Conservation (phyloP, 2,888 invertebrate species). For the Synergus gifuensis region DNA sequence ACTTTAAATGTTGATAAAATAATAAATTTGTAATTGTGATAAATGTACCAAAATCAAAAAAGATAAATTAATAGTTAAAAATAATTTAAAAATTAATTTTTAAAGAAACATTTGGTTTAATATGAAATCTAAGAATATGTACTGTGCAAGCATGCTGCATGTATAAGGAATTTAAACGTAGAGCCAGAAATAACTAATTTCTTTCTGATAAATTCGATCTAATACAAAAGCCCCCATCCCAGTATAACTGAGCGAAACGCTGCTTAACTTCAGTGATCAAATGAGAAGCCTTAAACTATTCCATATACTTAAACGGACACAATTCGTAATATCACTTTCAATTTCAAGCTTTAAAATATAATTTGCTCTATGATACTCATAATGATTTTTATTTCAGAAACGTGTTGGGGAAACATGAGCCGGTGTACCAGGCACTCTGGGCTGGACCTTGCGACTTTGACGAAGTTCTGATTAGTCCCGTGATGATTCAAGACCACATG, state of each 20-base stretch:
- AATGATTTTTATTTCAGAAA: conserved; percentile 79
- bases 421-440: conserved; percentile 93
- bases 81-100: background rate
- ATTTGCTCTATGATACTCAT: background rate
- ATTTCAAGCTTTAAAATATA: too few relatives aligned
- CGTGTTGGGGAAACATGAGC: conserved; percentile 85
- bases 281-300: too few relatives aligned
- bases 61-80: too few relatives aligned
- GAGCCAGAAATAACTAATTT: too few relatives aligned
- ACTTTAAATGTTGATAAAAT: background rate
- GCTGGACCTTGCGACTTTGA: conserved; percentile 91
- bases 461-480: conserved; percentile 92
- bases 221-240: too few relatives aligned
- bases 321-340: too few relatives aligned
- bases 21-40: background rate
- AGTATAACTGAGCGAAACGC: too few relatives aligned
- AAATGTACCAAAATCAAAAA: background rate
- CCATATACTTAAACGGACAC: too few relatives aligned
- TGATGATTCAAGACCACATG: conserved; percentile 95
- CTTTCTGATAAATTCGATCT: too few relatives aligned
- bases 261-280: too few relatives aligned
- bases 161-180: background rate
- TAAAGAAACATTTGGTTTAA: background rate
- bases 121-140: background rate
- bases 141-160: background rate